Base-by-base conservation (phyloP, 2,797 vertebrate species). In the Anguilla pacifica region DNA sequence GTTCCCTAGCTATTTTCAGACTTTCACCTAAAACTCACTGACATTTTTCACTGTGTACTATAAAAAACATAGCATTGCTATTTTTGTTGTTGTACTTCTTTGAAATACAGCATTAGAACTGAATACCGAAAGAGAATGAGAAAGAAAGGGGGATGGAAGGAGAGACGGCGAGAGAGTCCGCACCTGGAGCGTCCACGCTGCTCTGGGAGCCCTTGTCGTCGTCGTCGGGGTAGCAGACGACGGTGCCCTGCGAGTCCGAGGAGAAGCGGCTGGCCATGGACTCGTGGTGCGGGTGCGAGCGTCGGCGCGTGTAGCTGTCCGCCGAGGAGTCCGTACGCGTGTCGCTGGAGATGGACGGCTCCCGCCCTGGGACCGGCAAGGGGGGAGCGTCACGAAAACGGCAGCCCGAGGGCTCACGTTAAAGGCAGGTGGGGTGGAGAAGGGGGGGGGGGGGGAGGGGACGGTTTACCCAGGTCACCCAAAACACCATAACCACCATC, bases 241-340 rank as follows among this genome's bases (percentile, higher is more conserved):
- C 96, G 0, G 98, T 98, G 90, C 98, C 97, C 94, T 98, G 98
- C 59, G 98, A 98, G 96, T 98, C 98, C n/a, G 98, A 98, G 86
- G 98, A 98, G 95, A 97, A 96, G 95, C 96, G 97, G 91, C 97
- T 97, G 95, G 96, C 96, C 96, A 97, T 95, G 92, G 98, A 97
- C 92, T 98, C 97, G 86, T 98, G 97, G 92, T 98, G 97, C 0
- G 95, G 94, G 90, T 92, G 92, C 57, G 92, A 89, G 90, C 96
- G 96, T 94, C 96, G 97, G 87, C 96, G 96, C 72, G 96, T 97
- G 95, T 94, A 98, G 95, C 98, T 98, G 92, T 99, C 98, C 31
- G 97, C 97, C 83, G 98, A 99, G 2, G 98, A 99, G 93, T 99
- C 98, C 88, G 98, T 99, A 88, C 98, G 97, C 86, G 98, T 99